Percentiles rank a stretch among this genome's conserved stretches.
Evolutionary conservation across 2,797 vertebrate genomes (phyloP).

Genomic region (Squalus acanthias): DNA sequence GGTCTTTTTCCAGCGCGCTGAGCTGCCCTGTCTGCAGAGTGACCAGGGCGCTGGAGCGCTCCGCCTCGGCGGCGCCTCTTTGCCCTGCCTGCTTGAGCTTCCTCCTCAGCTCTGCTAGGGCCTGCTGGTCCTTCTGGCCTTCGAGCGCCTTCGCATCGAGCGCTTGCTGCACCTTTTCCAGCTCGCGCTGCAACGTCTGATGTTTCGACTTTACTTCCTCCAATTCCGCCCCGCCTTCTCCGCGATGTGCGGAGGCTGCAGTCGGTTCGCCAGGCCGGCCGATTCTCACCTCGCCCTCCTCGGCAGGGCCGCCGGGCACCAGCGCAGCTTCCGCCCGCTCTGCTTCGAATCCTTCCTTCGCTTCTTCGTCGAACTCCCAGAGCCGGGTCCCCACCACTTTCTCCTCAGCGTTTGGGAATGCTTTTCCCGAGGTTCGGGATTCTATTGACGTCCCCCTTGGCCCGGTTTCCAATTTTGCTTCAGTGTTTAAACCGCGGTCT

Average conservation of each 20-base stretch:
- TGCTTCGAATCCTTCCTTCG: not conserved
- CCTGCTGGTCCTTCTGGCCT: conserved; percentile 59
- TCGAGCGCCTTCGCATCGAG: conserved; percentile 64
- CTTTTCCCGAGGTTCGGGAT: not conserved
- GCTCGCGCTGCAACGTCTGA: conserved; percentile 54
- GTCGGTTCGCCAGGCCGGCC: not conserved
- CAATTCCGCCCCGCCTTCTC: not conserved
- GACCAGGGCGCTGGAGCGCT: conserved; percentile 47
- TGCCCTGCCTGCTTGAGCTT: conserved; percentile 65
- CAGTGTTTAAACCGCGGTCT: too few species aligned
- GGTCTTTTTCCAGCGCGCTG: conserved; percentile 45
- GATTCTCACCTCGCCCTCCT: not conserved
- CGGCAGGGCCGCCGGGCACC: not conserved
- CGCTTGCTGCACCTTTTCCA: conserved; percentile 56
- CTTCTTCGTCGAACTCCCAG: not conserved
- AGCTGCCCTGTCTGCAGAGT: conserved; percentile 46
- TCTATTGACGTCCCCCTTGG: not conserved
- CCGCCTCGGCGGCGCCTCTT: conserved; percentile 54
- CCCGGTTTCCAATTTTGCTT: not conserved
- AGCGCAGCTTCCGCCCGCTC: not conserved
- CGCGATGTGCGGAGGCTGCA: too few species aligned
- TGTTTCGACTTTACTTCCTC: conserved; percentile 47
- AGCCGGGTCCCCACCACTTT: not conserved
- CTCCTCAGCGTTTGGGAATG: not conserved
- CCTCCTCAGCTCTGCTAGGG: conserved; percentile 60